phyloP scores from a whole-genome alignment of 1,140 invertebrate genomes.

The Trichomalopsis sarcophagae region DNA sequence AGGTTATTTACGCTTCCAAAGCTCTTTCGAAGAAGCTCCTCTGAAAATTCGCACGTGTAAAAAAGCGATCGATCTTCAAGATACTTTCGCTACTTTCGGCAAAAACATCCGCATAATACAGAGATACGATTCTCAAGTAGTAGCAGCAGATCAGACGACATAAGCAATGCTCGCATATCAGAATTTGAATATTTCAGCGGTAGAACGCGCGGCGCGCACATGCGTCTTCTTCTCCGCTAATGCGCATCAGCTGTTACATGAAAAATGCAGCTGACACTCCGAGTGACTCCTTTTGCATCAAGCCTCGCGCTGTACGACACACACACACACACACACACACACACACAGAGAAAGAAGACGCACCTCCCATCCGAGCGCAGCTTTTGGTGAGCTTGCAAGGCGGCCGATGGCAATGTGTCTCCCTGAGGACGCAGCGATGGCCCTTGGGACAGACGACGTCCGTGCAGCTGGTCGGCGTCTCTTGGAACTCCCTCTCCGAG shows the following conservation, averaged over 20 bases:
- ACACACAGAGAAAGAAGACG: background rate
- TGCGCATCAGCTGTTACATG: background rate
- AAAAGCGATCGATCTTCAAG: no score
- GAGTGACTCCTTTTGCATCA: background rate
- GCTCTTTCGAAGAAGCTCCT: background rate
- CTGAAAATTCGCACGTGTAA: background rate
- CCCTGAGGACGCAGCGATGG: constrained; percentile 62
- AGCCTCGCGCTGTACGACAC: no score
- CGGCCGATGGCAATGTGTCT: constrained; percentile 58
- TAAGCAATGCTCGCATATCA: background rate
- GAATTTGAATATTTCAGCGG: background rate
- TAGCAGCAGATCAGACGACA: no score
- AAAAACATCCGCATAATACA: no score
- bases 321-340: background rate
- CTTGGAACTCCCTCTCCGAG: constrained; percentile 57
- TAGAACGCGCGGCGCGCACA: no score
- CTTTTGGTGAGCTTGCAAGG: constrained; percentile 65
- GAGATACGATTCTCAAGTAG: no score
- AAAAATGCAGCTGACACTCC: background rate
- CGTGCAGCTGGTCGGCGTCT: constrained; percentile 59
- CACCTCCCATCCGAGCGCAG: constrained; percentile 60
- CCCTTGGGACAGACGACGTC: constrained; percentile 60
- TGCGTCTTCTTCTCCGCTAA: background rate
- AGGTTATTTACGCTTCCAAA: background rate
- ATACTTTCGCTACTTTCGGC: background rate